phyloP scores from a whole-genome alignment of 2,888 invertebrate genomes.

The Zeuzera pyrina region DNA sequence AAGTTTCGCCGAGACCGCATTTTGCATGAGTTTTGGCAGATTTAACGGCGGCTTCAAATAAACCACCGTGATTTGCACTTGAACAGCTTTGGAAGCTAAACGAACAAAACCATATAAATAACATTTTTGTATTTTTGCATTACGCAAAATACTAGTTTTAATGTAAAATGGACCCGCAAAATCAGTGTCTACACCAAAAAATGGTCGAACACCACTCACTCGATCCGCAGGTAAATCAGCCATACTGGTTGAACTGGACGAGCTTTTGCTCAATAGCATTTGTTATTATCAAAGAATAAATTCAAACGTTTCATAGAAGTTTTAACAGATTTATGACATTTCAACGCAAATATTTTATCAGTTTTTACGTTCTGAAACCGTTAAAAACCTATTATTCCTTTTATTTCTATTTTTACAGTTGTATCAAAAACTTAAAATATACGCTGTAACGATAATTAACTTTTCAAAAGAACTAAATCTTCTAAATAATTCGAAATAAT shows the following conservation, averaged over 20 bases:
- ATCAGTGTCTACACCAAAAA: neutral
- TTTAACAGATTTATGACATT: too few relatives aligned
- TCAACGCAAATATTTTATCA: too few relatives aligned
- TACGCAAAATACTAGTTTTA: neutral
- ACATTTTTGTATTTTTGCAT: neutral
- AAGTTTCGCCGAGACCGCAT: neutral
- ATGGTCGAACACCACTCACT: neutral
- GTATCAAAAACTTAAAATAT: too few relatives aligned
- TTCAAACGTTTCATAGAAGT: too few relatives aligned
- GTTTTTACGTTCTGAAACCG: too few relatives aligned
- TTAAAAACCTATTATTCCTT: too few relatives aligned
- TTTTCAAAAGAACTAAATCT: neutral
- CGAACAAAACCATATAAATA: neutral
- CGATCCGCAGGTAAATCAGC: neutral
- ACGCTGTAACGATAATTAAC: neutral
- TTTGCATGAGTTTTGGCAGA: neutral
- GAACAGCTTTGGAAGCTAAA: neutral
- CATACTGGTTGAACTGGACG: neutral
- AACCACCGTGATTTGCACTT: neutral
- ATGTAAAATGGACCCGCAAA: neutral
- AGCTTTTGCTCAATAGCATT: too few relatives aligned
- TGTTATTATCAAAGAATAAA: too few relatives aligned
- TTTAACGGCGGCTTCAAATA: slow-evolving; percentile 2
- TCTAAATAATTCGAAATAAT: too few relatives aligned
- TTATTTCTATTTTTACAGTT: too few relatives aligned